These are phyloP conservation scores for Drosophila hamatofila DNA, from an alignment of 2,888 invertebrate species.

Conservation along the genomic window DNA sequence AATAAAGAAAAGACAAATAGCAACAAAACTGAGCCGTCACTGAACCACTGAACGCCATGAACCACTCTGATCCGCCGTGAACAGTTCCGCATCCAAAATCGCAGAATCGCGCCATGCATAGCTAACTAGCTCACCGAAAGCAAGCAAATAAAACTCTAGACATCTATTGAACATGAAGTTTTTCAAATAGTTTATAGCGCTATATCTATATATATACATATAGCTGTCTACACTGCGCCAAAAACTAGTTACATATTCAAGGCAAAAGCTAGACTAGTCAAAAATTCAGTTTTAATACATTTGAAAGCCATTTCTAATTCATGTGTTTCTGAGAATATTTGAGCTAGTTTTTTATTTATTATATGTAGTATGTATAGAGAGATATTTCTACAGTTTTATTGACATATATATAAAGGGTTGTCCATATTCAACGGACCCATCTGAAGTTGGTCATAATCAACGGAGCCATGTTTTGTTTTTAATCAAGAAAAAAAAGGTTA, in stretches of 20 bases:
- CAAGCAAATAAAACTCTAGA: constrained; percentile 61
- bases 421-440: no score
- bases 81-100: constrained; percentile 32
- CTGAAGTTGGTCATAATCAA: no score
- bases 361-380: no score
- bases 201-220: not conserved
- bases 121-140: constrained; percentile 68
- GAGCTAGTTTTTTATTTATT: no score
- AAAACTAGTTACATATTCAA: not conserved
- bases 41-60: constrained; percentile 14
- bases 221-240: constrained; percentile 8
- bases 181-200: constrained; percentile 49
- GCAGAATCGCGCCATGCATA: constrained; percentile 54
- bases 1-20: not conserved
- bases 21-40: constrained; percentile 4
- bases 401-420: no score
- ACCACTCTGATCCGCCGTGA: constrained; percentile 30
- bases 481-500: no score
- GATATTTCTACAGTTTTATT: no score
- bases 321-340: no score
- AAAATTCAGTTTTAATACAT: not conserved
- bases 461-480: no score
- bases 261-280: not conserved
- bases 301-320: no score
- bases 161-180: constrained; percentile 35